Percentiles rank a stretch among this genome's conserved stretches.
phyloP scores from a whole-genome alignment of 1,140 invertebrate genomes.

The Drosophila pseudoananassae region DNA sequence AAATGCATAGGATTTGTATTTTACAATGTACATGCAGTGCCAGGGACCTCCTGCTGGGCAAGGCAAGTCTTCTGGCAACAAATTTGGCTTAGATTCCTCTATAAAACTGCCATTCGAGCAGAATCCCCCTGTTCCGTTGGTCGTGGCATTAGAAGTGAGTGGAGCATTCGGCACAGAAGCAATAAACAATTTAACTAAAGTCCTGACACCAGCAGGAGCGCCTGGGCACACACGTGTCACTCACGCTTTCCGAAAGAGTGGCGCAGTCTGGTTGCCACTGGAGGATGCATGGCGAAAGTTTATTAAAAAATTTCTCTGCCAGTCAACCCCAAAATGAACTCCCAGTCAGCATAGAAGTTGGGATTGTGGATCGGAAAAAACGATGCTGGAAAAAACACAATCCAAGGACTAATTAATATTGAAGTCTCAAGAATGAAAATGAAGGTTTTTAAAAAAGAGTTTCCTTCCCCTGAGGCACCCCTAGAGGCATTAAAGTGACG shows the following conservation, averaged over 20 bases:
- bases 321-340: slow-evolving; percentile 22
- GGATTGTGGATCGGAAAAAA: neutral
- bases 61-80: neutral
- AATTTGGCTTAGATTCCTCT: slow-evolving; percentile 34
- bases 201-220: slow-evolving; percentile 13
- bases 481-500: slow-evolving; percentile 24
- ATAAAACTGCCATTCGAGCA: slow-evolving; percentile 23
- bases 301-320: slow-evolving; percentile 42
- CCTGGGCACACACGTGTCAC: slow-evolving; percentile 22
- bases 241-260: slow-evolving; percentile 7
- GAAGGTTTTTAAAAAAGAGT: too few species aligned
- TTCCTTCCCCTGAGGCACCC: neutral
- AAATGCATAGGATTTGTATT: too few species aligned
- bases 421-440: too few species aligned
- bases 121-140: slow-evolving; percentile 1
- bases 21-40: too few species aligned
- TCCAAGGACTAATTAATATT: too few species aligned
- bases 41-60: too few species aligned
- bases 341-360: slow-evolving; percentile 2
- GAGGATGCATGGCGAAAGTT: slow-evolving; percentile 10
- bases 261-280: neutral
- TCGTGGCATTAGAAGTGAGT: neutral
- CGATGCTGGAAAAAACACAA: too few species aligned
- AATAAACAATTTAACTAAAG: slow-evolving; percentile 44
- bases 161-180: slow-evolving; percentile 16